Evolutionary conservation across 2,888 invertebrate genomes (phyloP), one percentile per base, ranked within the genome.

Genomic region (Biston betularia): DNA sequence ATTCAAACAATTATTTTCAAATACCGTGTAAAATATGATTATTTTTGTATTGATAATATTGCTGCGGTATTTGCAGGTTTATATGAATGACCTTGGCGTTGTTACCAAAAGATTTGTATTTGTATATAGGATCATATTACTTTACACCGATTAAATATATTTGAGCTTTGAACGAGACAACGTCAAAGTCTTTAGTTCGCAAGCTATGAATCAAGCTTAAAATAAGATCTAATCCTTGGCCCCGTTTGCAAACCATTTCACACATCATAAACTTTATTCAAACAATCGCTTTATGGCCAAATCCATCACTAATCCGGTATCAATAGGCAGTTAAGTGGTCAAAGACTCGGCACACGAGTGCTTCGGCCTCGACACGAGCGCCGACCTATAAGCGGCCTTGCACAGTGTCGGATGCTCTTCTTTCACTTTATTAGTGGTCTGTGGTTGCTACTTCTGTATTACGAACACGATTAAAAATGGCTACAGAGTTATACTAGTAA

Each of bases 261-360:
- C 49, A 54, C 62, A 33, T 54, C 42, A 49, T 49, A 55, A 55
- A 12, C 33, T 8, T 45, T 6, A 40, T 35, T 46, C 34, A 59
- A 34, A 46, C 6, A 15, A 11, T 11, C 8, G 8, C 6, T 45
- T 49, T 48, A 55, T 15, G 48, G 33, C 14, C n/a, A 14, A 14
- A 63, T 52, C 24, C n/a, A 50, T 50, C 56, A 46, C 15, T 56
- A 45, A 64, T 58, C 57, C 11, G 10, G 40, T 38, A 53, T 58
- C 57, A 63, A 63, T 63, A 45, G 56, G n/a, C 44, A 24, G 56
- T 65, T 65, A 61, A 46, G 34, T 61, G 65, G 65, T 65, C 65
- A 52, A 56, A 56, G 50, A 45, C 52, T 52, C 24, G 49, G 33
- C 38, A 45, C 59, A 55, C 42, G 59, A 49, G n/a, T 34, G 33